These are phyloP conservation scores for Ypsolopha scabrella DNA, from an alignment of 2,888 invertebrate species.

Conservation along the genomic window DNA sequence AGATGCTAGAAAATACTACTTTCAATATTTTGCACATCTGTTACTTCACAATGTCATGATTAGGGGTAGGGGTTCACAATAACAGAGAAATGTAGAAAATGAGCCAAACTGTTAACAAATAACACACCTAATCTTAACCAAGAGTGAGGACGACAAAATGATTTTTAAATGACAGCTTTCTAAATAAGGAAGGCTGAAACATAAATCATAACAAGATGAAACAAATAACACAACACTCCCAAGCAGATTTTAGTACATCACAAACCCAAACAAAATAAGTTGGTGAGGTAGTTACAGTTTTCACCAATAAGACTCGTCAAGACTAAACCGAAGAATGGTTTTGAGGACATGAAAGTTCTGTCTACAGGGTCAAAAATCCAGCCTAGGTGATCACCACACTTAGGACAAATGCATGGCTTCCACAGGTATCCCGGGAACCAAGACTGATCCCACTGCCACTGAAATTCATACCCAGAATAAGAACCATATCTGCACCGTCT, in stretches of 20 bases:
- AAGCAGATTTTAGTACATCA: constrained; percentile 5
- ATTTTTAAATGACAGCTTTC: too few species aligned
- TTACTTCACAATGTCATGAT: too few species aligned
- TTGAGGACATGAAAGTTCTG: constrained; percentile 14
- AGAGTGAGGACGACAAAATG: too few species aligned
- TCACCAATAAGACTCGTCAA: constrained; percentile 35
- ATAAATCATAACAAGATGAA: too few species aligned
- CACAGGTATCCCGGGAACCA: constrained; percentile 73
- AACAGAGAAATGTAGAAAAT: too few species aligned
- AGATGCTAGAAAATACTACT: background rate
- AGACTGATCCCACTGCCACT: constrained; percentile 64
- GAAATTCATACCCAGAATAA: constrained; percentile 17
- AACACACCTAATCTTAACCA: too few species aligned
- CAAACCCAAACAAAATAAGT: constrained; percentile 8
- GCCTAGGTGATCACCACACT: constrained; percentile 68
- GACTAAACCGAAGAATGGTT: constrained; percentile 34
- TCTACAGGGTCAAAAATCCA: constrained; percentile 62
- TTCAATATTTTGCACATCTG: too few species aligned
- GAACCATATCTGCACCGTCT: too few species aligned
- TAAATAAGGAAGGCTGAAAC: too few species aligned
- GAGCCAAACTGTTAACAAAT: too few species aligned
- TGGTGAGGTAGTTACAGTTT: constrained; percentile 34
- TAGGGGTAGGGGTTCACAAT: too few species aligned
- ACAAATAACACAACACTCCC: constrained; percentile 8
- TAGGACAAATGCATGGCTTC: constrained; percentile 68